Percentiles rank a stretch among this genome's conserved stretches.
phyloP scores from a whole-genome alignment of 2,888 invertebrate genomes.

The Eudasyphora cyanicolor region DNA sequence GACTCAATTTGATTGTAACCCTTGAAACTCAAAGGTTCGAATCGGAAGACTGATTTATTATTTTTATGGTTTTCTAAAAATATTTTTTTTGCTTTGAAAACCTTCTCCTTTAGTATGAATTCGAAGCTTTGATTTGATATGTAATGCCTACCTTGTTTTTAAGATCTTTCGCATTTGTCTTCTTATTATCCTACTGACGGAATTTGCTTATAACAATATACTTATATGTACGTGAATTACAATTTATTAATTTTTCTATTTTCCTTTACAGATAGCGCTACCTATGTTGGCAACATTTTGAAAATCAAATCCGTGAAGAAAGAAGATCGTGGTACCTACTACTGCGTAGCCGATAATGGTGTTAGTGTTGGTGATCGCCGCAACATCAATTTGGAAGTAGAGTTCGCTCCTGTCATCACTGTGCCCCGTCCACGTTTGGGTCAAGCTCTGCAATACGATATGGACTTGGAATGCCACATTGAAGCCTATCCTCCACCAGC shows the following conservation, averaged over 20 bases:
- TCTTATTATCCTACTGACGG: too few relatives aligned
- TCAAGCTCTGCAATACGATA: constrained; percentile 93
- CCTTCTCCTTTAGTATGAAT: too few relatives aligned
- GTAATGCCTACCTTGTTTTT: too few relatives aligned
- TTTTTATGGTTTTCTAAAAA: too few relatives aligned
- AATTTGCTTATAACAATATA: too few relatives aligned
- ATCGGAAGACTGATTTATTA: too few relatives aligned
- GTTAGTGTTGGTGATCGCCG: constrained; percentile 91
- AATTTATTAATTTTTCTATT: not conserved
- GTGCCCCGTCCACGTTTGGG: constrained; percentile 91
- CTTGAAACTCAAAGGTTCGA: too few relatives aligned
- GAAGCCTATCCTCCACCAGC: constrained; percentile 97
- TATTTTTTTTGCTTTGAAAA: too few relatives aligned
- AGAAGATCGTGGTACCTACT: constrained; percentile 95
- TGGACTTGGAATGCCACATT: constrained; percentile 96
- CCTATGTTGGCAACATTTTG: constrained; percentile 87
- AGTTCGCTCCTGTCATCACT: constrained; percentile 92
- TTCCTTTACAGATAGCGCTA: constrained; percentile 77
- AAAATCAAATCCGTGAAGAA: constrained; percentile 90
- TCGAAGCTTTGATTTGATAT: too few relatives aligned
- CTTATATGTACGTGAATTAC: too few relatives aligned
- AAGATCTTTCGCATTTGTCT: too few relatives aligned
- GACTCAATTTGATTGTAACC: too few relatives aligned
- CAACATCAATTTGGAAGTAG: constrained; percentile 94
- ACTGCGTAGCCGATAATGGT: constrained; percentile 94